phyloP scores from a whole-genome alignment of 2,888 invertebrate species.

The Volucella inflata region DNA sequence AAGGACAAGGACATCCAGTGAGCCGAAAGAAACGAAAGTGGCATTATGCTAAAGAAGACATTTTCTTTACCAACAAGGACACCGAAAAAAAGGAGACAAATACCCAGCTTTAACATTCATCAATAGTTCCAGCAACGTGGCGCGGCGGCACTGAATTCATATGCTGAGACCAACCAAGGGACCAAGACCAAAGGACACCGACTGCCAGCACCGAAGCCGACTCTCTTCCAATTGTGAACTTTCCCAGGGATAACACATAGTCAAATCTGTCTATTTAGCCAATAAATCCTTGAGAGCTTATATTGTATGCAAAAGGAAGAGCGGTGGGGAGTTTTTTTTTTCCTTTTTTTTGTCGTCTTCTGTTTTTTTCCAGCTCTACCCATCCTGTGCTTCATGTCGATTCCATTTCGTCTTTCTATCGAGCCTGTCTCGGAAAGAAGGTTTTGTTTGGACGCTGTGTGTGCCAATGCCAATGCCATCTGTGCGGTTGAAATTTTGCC shows the following conservation, averaged over 20 bases:
- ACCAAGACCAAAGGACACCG: constrained; percentile 21
- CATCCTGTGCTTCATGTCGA: constrained; percentile 17
- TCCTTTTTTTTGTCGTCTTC: neutral
- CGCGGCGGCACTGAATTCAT: constrained; percentile 55
- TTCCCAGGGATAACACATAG: constrained; percentile 79
- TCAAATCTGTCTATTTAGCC: constrained; percentile 83
- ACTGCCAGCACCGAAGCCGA: constrained; percentile 34
- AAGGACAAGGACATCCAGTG: constrained; percentile 56
- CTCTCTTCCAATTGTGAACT: constrained; percentile 71
- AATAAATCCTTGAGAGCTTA: constrained; percentile 82
- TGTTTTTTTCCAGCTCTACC: neutral
- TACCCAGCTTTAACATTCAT: constrained; percentile 63
- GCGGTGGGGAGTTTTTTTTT: constrained; percentile 50
- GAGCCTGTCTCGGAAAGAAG: neutral
- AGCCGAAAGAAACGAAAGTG: constrained; percentile 74
- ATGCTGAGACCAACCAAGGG: constrained; percentile 48
- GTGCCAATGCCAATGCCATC: constrained; percentile 59
- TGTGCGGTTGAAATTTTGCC: constrained; percentile 61
- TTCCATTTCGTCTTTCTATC: constrained; percentile 6
- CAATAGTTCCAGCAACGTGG: constrained; percentile 69
- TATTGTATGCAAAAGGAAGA: constrained; percentile 66
- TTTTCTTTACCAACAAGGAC: constrained; percentile 68
- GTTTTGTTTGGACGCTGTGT: constrained; percentile 29
- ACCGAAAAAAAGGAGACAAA: constrained; percentile 40
- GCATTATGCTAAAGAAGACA: constrained; percentile 76